Evolutionary conservation across 2,797 vertebrate species (phyloP), one percentile per base, ranked within the genome.

Genomic region (Ara ararauna): DNA sequence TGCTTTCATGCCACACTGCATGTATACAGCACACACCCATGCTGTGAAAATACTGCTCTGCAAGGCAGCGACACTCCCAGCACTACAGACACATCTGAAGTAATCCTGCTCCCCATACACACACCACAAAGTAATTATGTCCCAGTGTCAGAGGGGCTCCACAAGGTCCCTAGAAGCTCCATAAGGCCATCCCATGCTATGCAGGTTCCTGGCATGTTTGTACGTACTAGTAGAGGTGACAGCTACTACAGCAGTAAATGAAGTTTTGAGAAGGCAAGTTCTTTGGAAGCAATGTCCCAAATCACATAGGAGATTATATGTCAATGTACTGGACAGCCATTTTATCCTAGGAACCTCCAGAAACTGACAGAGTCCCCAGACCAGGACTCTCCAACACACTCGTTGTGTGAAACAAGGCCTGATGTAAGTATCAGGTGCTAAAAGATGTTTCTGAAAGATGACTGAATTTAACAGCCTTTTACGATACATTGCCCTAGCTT

Each of bases 401-500:
- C 4, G 26, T 60, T 12, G 6, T 62, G 76, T 56, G 77, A 90
- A 95, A 23, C 60, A 76, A 74, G 74, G 34, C 64, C 60, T 40
- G 14, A 53, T 85, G 48, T 72, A 36, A 71, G 50, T 51, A 82
- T 38, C 77, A 77, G 67, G 71, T 90, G 60, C 80, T 95, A 90
- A 94, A 91, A 89, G 74, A 60, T 79, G 74, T 95, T 94, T 82
- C 71, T 82, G 80, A 88, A 91, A 1, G 2, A 54, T 67, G 86
- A 66, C 24, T 68, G 51, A 93, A 73, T 89, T 94, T 90, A 95
- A 82, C 71, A 94, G 67, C 80, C 48, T 95, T 90, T 92, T 79
- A 92, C 0, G 0, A 71, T 64, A 44, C 45, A 40, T 60, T 90
- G 27, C 88, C 86, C 42, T 66, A 75, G n/a, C 66, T 91, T 95